Evolutionary conservation across 2,888 invertebrate species (phyloP).

Genomic region (Agriopis marginaria): DNA sequence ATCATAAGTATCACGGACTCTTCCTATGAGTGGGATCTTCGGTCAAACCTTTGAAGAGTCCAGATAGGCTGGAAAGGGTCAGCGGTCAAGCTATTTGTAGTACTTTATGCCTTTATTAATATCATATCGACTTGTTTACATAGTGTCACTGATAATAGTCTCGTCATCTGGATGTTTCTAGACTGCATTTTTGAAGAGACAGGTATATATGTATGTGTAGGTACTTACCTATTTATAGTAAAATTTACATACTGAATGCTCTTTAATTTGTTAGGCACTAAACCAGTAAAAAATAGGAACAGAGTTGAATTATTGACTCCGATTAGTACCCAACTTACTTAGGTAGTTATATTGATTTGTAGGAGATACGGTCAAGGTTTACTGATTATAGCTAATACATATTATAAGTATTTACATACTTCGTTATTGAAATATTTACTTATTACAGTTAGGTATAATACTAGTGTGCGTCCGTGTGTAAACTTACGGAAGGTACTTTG

Average conservation of each 20-base stretch:
- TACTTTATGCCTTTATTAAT: constrained; percentile 62
- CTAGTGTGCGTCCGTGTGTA: not conserved
- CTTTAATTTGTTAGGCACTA: not conserved
- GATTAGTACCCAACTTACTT: not conserved
- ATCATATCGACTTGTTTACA: constrained; percentile 65
- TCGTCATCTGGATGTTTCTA: constrained; percentile 54
- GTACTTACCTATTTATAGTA: not conserved
- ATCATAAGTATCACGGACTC: too few relatives aligned
- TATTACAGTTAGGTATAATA: too few relatives aligned
- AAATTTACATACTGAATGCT: not conserved
- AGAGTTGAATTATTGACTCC: not conserved
- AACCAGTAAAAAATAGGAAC: not conserved
- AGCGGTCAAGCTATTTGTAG: constrained; percentile 57
- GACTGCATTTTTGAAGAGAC: constrained; percentile 37
- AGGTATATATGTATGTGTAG: constrained; percentile 3
- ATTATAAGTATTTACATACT: not conserved
- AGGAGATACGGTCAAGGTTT: constrained; percentile 12
- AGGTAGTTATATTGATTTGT: not conserved
- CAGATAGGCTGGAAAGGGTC: constrained; percentile 52
- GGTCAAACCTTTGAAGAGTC: constrained; percentile 51
- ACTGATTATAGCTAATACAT: too few relatives aligned
- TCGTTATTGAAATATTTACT: not conserved
- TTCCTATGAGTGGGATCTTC: constrained; percentile 25
- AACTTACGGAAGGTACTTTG: too few relatives aligned
- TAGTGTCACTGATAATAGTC: constrained; percentile 60